Evolutionary conservation across 2,113 vertebrate species (phyloP).

Genomic region (Vombatus ursinus): DNA sequence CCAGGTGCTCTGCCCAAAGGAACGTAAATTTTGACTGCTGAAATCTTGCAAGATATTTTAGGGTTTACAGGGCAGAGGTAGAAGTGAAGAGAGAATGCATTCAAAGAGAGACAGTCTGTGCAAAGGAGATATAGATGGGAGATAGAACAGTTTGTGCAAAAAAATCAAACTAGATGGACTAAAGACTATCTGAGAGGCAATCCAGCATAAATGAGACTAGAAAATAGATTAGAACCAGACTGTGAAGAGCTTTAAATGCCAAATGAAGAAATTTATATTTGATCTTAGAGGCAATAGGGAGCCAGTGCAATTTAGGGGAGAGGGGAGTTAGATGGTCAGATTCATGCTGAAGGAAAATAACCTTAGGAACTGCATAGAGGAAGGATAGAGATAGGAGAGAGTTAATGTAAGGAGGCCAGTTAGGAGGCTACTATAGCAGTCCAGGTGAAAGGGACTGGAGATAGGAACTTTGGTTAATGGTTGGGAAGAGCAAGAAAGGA

Average conservation of each 20-base stretch:
- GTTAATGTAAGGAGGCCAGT: neutral
- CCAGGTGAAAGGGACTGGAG: neutral
- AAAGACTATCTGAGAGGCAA: neutral
- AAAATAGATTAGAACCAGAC: neutral
- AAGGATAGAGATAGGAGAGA: neutral
- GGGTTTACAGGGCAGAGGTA: neutral
- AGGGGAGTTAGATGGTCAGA: neutral
- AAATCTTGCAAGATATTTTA: too few species aligned
- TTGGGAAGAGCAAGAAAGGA: neutral
- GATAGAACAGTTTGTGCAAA: neutral
- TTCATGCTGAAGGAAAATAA: neutral
- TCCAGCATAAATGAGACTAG: neutral
- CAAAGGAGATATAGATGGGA: neutral
- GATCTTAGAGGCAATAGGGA: neutral
- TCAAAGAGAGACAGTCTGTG: neutral
- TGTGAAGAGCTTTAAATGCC: neutral
- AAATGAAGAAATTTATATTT: neutral
- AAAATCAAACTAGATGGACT: neutral
- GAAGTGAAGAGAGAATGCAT: neutral
- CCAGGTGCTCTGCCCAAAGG: too few species aligned
- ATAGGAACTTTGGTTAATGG: neutral
- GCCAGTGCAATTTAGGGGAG: neutral
- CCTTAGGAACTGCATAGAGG: neutral
- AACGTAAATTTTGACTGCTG: too few species aligned
- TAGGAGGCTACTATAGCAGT: neutral